Conservation (phyloP, 2,888 invertebrate species). For the Clostera curtula region DNA sequence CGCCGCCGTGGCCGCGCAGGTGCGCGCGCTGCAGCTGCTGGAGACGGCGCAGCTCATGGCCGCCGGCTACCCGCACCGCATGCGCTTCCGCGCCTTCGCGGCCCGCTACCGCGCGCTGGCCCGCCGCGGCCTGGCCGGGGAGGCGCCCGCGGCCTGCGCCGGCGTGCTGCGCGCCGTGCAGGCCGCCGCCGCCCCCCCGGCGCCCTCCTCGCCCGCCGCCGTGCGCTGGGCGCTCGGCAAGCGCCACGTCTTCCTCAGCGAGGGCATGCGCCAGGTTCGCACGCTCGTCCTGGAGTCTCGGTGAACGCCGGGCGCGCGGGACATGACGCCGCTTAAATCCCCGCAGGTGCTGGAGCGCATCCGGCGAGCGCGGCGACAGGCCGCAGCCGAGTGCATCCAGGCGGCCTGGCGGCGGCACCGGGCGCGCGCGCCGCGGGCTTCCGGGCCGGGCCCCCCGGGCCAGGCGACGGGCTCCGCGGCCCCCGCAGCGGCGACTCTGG, state of each 20-base stretch:
- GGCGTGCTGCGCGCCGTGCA: conserved; percentile 85
- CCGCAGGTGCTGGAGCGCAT: conserved; percentile 88
- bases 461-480: conserved; percentile 29
- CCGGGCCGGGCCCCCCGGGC: conserved; percentile 31
- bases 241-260: conserved; percentile 94
- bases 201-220: conserved; percentile 78
- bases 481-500: conserved; percentile 37
- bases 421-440: conserved; percentile 67
- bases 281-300: conserved; percentile 7
- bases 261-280: conserved; percentile 89
- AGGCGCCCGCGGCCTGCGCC: conserved; percentile 75
- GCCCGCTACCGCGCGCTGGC: conserved; percentile 89
- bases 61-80: conserved; percentile 94
- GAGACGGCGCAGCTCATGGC: conserved; percentile 98
- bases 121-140: conserved; percentile 82
- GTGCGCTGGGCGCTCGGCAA: conserved; percentile 92
- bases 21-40: conserved; percentile 91
- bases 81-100: conserved; percentile 95
- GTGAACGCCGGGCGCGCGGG: too few relatives aligned
- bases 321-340: conserved; percentile 3
- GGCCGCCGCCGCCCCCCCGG: conserved; percentile 86
- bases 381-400: conserved; percentile 89
- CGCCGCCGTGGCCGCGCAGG: conserved; percentile 81
- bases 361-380: conserved; percentile 83
- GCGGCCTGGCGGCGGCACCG: conserved; percentile 90